Evolutionary conservation across 2,797 vertebrate genomes (phyloP).

Genomic region (Halcyon smyrnensis): DNA sequence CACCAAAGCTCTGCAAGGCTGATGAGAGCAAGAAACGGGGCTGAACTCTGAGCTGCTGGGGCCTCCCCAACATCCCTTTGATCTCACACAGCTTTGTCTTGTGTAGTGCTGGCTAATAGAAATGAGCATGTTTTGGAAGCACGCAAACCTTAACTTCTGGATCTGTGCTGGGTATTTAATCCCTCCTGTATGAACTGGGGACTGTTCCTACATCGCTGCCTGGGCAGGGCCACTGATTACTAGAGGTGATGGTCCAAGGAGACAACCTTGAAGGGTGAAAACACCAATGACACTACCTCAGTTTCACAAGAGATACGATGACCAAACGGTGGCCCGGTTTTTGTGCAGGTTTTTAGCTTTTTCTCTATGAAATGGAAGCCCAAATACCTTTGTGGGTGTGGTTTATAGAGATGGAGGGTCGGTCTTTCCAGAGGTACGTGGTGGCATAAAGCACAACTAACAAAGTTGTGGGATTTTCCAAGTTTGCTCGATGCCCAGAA

Average conservation of each 20-base stretch:
- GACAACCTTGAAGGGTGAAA: background rate
- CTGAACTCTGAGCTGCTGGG: background rate
- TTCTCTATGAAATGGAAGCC: background rate
- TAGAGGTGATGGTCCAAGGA: background rate
- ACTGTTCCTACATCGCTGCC: accelerated
- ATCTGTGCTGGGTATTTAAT: background rate
- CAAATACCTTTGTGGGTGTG: background rate
- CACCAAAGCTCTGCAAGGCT: accelerated
- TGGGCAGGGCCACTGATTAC: background rate
- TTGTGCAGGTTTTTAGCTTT: background rate
- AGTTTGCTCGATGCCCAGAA: background rate
- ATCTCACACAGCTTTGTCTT: background rate
- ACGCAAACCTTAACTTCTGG: background rate
- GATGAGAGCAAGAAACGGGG: background rate
- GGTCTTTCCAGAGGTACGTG: background rate
- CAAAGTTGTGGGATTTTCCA: background rate
- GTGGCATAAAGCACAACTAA: background rate
- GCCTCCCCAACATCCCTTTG: background rate
- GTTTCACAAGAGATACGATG: accelerated
- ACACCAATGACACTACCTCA: background rate
- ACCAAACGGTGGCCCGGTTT: background rate
- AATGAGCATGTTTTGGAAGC: background rate
- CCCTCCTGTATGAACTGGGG: accelerated
- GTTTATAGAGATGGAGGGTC: background rate
- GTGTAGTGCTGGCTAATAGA: background rate